These are phyloP conservation scores for Muscidifurax raptorellus DNA, from an alignment of 1,140 invertebrate genomes.

Conservation along the genomic window DNA sequence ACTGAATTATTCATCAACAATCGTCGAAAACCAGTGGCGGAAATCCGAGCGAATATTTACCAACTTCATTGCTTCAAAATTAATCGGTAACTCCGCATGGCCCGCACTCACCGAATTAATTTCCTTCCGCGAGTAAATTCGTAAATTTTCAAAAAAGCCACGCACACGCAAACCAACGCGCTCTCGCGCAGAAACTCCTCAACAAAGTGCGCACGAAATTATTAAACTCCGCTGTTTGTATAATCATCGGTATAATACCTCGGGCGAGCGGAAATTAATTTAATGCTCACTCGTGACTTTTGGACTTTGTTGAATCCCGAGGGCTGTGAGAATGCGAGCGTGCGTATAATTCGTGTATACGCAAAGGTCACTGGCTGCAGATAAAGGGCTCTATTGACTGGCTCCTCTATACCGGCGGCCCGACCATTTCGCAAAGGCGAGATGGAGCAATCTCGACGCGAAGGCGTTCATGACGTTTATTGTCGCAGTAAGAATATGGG, in stretches of 20 bases:
- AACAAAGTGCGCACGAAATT: constrained; percentile 5
- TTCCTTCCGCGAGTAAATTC: too few species aligned
- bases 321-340: neutral
- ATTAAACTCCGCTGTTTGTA: constrained; percentile 29
- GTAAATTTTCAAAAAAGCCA: too few species aligned
- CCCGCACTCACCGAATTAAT: too few species aligned
- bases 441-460: constrained; percentile 47
- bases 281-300: constrained; percentile 7
- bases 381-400: constrained; percentile 15
- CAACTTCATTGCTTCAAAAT: constrained; percentile 7
- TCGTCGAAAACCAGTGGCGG: neutral
- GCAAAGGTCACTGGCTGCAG: neutral
- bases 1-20: neutral
- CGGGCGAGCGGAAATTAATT: constrained; percentile 22
- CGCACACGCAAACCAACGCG: too few species aligned
- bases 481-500: constrained; percentile 55
- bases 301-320: neutral
- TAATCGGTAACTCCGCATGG: neutral
- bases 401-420: neutral
- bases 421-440: neutral
- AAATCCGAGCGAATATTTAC: neutral
- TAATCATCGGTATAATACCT: constrained; percentile 25
- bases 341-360: neutral
- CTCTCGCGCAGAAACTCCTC: neutral
- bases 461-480: constrained; percentile 54